phyloP scores from a whole-genome alignment of 2,797 vertebrate genomes.

The Rhinella marina region DNA sequence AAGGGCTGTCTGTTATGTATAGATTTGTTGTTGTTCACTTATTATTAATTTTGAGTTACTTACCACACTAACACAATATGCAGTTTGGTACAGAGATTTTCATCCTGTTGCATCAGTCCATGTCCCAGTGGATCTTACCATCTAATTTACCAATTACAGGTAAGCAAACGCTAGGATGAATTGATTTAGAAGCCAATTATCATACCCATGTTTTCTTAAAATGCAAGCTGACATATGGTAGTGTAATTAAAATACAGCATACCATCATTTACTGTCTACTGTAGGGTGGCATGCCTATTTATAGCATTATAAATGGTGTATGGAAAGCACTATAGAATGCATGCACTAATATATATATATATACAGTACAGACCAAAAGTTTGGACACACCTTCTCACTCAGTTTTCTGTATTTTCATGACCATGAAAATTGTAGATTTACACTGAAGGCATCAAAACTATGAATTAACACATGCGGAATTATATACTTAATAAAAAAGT shows the following conservation, averaged over 20 bases:
- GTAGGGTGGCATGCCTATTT: not conserved
- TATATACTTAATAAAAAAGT: too few relatives aligned
- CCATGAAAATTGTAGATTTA: too few relatives aligned
- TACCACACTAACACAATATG: not conserved
- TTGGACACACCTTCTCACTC: too few relatives aligned
- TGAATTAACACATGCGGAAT: too few relatives aligned
- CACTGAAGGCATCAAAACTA: too few relatives aligned
- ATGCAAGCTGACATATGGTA: slow-evolving; percentile 3
- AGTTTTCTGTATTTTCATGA: too few relatives aligned
- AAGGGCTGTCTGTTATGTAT: not conserved
- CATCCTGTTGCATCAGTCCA: slow-evolving; percentile 14
- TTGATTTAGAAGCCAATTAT: slow-evolving; percentile 26
- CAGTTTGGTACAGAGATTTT: not conserved
- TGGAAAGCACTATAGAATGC: not conserved
- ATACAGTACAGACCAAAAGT: too few relatives aligned
- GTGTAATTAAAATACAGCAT: not conserved
- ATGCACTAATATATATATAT: not conserved
- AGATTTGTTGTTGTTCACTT: not conserved
- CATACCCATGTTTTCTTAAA: not conserved
- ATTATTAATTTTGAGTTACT: not conserved
- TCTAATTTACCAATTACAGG: slow-evolving; percentile 34
- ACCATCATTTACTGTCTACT: not conserved
- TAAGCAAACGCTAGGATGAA: not conserved
- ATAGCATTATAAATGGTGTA: not conserved
- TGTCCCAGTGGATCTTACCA: slow-evolving; percentile 22